Evolutionary conservation across 2,113 vertebrate genomes (phyloP).

Genomic region (Accipiter virgatus): DNA sequence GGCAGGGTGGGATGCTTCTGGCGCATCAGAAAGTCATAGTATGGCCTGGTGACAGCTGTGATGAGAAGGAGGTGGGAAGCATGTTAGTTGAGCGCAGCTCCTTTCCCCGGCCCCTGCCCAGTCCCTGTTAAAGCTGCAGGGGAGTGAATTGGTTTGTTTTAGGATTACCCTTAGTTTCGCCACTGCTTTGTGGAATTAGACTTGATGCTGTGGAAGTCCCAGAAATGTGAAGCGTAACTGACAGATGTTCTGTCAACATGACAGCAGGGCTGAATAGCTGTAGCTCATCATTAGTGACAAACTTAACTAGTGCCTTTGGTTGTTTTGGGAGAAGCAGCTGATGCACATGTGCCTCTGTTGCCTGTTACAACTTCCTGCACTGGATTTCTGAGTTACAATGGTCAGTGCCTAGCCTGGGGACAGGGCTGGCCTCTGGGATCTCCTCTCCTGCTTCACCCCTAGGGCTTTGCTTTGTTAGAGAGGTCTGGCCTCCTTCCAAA

Average conservation of each 20-base stretch:
- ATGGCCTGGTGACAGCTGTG: constrained; percentile 83
- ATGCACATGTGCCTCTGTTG: background rate
- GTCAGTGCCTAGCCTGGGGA: background rate
- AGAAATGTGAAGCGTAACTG: background rate
- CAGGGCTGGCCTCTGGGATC: background rate
- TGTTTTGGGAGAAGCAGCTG: background rate
- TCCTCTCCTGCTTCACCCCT: background rate
- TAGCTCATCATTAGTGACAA: background rate
- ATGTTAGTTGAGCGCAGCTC: background rate
- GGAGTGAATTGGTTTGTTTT: background rate
- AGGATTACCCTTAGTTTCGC: background rate
- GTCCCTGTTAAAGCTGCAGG: background rate
- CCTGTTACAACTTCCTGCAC: background rate
- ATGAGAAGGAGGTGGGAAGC: background rate
- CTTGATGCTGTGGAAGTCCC: background rate
- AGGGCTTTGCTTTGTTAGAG: background rate
- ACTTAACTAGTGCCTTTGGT: background rate
- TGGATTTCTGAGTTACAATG: background rate
- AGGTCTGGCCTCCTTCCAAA: background rate
- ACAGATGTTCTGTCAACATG: background rate
- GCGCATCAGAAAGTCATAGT: constrained; percentile 88
- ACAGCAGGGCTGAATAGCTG: background rate
- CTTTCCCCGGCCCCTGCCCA: fast-evolving
- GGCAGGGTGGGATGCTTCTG: constrained; percentile 90
- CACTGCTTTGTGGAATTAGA: background rate